Conservation (phyloP, 2,797 vertebrate genomes). For the Paedocypris micromegethes region DNA sequence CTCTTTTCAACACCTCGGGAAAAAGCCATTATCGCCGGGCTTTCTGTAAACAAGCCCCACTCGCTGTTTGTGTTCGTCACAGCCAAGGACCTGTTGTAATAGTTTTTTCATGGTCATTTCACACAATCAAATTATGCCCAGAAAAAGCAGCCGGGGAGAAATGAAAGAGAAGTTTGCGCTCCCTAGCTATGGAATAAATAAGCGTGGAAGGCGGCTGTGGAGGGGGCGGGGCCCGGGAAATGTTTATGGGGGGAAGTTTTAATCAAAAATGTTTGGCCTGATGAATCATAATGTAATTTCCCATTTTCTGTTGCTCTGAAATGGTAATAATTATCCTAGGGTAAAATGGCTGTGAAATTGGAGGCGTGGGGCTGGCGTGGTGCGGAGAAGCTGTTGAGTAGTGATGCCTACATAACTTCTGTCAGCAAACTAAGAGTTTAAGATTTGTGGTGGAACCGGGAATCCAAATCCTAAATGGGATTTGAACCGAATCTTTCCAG, state of each 20-base stretch:
- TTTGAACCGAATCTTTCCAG: too few species aligned
- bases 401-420: conserved; percentile 16
- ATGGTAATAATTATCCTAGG: conserved; percentile 28
- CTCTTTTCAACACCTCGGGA: conserved; percentile 37
- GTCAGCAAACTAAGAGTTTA: conserved; percentile 17
- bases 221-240: conserved; percentile 22
- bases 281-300: conserved; percentile 44
- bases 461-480: not conserved
- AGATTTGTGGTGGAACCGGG: not conserved
- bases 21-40: conserved; percentile 48
- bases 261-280: conserved; percentile 30
- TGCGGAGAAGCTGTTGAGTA: conserved; percentile 28
- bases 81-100: conserved; percentile 51
- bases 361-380: conserved; percentile 31
- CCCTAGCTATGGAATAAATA: conserved; percentile 31
- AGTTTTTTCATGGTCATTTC: conserved; percentile 58
- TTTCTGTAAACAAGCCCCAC: conserved; percentile 52
- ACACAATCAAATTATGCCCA: conserved; percentile 53
- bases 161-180: conserved; percentile 32
- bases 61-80: conserved; percentile 52
- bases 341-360: conserved; percentile 46
- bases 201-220: conserved; percentile 16
- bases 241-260: conserved; percentile 27
- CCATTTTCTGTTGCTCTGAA: conserved; percentile 2
- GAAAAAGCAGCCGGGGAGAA: conserved; percentile 39